These are phyloP conservation scores for Sebastes schlegelii DNA, from an alignment of 2,113 vertebrate genomes.

Conservation along the genomic window DNA sequence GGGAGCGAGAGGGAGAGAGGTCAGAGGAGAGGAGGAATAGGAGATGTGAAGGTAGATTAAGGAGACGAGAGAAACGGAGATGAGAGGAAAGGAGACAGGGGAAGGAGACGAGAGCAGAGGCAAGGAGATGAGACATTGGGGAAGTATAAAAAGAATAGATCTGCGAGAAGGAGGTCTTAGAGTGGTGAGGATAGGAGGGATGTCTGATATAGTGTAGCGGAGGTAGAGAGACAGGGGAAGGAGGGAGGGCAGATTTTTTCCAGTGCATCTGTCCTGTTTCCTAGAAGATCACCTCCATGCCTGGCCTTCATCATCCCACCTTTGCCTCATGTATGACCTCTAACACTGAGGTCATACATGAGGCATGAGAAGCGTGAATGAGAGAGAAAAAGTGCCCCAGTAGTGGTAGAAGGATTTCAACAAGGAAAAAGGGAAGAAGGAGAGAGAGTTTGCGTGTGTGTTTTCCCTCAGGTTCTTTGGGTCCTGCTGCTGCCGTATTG, in stretches of 20 bases:
- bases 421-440: not conserved
- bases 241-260: not conserved
- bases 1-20: too few species aligned
- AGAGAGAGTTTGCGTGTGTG: slow-evolving; percentile 23
- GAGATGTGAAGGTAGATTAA: too few species aligned
- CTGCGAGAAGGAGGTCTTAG: too few species aligned
- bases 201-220: too few species aligned
- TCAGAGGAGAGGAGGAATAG: too few species aligned
- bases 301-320: slow-evolving; percentile 4
- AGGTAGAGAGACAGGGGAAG: too few species aligned
- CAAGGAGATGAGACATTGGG: too few species aligned
- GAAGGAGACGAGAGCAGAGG: too few species aligned
- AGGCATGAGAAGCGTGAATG: slow-evolving; percentile 1
- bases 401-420: slow-evolving; percentile 7
- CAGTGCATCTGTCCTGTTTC: slow-evolving; percentile 1
- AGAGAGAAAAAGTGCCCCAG: not conserved
- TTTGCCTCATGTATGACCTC: slow-evolving; percentile 37
- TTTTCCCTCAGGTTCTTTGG: slow-evolving; percentile 72
- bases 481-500: slow-evolving; percentile 78
- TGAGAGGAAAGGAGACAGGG: too few species aligned
- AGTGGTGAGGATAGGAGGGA: too few species aligned
- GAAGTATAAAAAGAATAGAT: too few species aligned
- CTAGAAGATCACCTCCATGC: not conserved
- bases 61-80: too few species aligned
- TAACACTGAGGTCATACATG: slow-evolving; percentile 1